Percentiles rank a stretch among this genome's conserved stretches.
These are phyloP conservation scores for Drosophila bocqueti DNA, from an alignment of 1,140 invertebrate genomes.

Conservation along the genomic window DNA sequence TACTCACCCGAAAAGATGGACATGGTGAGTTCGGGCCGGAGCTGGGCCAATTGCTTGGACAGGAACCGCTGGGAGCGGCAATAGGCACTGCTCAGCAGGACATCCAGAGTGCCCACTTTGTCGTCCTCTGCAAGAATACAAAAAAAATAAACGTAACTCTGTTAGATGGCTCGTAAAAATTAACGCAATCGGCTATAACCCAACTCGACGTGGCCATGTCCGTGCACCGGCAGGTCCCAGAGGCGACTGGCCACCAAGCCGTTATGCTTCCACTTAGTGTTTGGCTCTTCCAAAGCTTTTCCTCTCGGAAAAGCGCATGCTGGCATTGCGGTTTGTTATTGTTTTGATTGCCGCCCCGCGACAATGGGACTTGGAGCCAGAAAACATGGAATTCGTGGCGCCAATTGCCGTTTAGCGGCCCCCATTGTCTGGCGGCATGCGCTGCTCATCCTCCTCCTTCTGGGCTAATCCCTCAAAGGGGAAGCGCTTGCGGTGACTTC, in stretches of 20 bases:
- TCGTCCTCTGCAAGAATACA: slow-evolving; percentile 86
- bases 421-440: background rate
- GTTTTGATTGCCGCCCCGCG: slow-evolving; percentile 27
- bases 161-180: background rate
- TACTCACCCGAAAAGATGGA: slow-evolving; percentile 98
- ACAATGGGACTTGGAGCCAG: slow-evolving; percentile 1
- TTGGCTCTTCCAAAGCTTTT: slow-evolving; percentile 46
- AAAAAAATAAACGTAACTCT: slow-evolving; percentile 15
- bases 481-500: slow-evolving; percentile 52
- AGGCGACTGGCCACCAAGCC: slow-evolving; percentile 29
- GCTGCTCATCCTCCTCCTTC: background rate
- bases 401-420: slow-evolving; percentile 4
- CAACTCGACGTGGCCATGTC: slow-evolving; percentile 37
- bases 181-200: background rate
- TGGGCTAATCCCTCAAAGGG: slow-evolving; percentile 29
- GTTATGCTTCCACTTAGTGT: background rate
- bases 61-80: slow-evolving; percentile 96
- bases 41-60: slow-evolving; percentile 95
- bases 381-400: background rate
- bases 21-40: slow-evolving; percentile 99
- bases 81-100: slow-evolving; percentile 93
- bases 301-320: slow-evolving; percentile 16
- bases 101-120: slow-evolving; percentile 91
- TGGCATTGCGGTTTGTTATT: slow-evolving; percentile 43
- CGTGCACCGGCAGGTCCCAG: slow-evolving; percentile 27